Base-by-base conservation (phyloP, 2,888 invertebrate genomes). In the Cataglyphis altisquamis region DNA sequence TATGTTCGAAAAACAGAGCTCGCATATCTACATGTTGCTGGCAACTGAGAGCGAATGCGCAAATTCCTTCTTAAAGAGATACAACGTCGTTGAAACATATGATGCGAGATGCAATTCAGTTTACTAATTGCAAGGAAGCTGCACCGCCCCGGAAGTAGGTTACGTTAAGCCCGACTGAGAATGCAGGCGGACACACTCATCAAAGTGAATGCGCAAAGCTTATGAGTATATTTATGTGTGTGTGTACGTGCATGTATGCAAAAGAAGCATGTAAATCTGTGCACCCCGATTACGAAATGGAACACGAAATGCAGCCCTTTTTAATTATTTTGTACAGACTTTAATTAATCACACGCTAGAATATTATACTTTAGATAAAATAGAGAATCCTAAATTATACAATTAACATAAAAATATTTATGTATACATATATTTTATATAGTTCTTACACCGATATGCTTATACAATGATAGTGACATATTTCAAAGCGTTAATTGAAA, bases 81-180 rank as follows among this genome's bases (percentile, higher is more conserved):
- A 41, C 57, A 32, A 45, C 8, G 21, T 21, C 21, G 57, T 32
- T 41, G 45, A 67, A 67, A 68, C 68, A 29, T 57, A 57, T n/a
- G 48, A 48, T n/a, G 48, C 48, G 41, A 45, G 41, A 68, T 57
- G 41, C 32, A 41, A n/a, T 18, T 57, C 77, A 78, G 36, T 15
- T 25, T 68, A 36, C 72, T 84, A 85, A 85, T 84, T 85, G 63
- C 64, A 66, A 66, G 80, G 81, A 83, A 83, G 82, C 70, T 74
- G 41, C 66, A 10, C 25, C 82, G 74, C 21, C 48, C 36, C 36
- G 84, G 57, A 88, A 85, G 77, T 88, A 77, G 85, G 86, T 86
- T 86, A 88, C 64, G 84, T 86, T 86, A 84, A 88, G 77, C 82
- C 72, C 60, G 82, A 82, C 84, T 86, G 80, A 86, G 84, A 88